These are phyloP conservation scores for Todiramphus saurophagus DNA, from an alignment of 2,113 vertebrate genomes.

Conservation along the genomic window DNA sequence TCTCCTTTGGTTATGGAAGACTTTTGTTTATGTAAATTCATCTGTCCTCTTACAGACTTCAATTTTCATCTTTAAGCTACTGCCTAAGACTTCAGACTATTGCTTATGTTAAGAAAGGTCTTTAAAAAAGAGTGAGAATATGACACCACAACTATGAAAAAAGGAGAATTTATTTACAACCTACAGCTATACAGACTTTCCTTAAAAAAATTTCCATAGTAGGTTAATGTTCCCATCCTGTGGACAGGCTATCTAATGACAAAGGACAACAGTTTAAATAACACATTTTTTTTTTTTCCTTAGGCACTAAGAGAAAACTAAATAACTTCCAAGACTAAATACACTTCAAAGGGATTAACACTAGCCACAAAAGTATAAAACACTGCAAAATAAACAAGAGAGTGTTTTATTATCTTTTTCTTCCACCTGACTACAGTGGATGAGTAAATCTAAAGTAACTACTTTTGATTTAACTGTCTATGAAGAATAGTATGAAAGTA, in stretches of 20 bases:
- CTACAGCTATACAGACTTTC: not conserved
- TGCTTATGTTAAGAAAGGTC: not conserved
- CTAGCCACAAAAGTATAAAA: not conserved
- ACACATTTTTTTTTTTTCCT: not conserved
- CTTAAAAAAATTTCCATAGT: not conserved
- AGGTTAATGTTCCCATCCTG: not conserved
- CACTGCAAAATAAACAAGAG: not conserved
- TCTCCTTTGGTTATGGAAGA: not conserved
- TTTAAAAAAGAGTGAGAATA: not conserved
- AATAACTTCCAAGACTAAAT: not conserved
- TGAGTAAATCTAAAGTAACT: not conserved
- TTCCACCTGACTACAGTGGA: not conserved
- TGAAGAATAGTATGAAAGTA: not conserved
- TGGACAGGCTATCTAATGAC: not conserved
- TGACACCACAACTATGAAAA: not conserved
- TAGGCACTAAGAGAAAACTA: not conserved
- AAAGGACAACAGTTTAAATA: slow-evolving; percentile 26
- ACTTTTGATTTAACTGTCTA: slow-evolving; percentile 14
- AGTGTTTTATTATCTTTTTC: slow-evolving; percentile 1
- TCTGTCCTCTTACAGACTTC: not conserved
- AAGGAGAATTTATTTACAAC: not conserved
- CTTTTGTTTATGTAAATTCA: not conserved
- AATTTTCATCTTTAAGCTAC: not conserved
- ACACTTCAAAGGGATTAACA: slow-evolving; percentile 14
- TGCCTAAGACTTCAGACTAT: not conserved